Evolutionary conservation across 1,140 invertebrate species (phyloP).

Genomic region (Macrobrachium rosenbergii): DNA sequence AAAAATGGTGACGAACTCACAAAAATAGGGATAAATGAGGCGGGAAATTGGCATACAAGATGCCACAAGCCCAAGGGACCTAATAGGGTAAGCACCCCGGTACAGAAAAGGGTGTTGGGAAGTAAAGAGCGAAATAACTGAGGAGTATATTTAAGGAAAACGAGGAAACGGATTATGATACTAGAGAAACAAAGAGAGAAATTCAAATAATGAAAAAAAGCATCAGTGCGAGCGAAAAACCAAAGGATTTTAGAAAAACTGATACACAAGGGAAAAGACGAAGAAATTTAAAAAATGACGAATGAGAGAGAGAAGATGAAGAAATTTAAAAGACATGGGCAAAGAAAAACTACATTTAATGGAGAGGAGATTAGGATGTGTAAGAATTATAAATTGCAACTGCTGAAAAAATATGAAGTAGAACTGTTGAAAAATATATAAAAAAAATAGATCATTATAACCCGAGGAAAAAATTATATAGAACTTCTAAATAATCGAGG

Average conservation of each 20-base stretch:
- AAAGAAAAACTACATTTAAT: neutral
- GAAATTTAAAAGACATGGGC: neutral
- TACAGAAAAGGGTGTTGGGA: neutral
- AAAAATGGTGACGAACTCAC: neutral
- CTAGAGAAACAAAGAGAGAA: constrained; percentile 12
- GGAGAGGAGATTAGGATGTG: neutral
- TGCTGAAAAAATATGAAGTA: neutral
- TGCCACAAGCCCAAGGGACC: no score
- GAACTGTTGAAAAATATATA: neutral
- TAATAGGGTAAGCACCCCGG: no score
- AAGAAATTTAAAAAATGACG: neutral
- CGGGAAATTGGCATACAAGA: no score
- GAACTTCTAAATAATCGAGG: neutral
- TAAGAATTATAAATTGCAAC: neutral
- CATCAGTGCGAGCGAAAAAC: neutral
- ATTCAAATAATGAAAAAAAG: neutral
- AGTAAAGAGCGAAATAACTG: neutral
- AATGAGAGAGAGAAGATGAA: neutral
- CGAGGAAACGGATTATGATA: no score
- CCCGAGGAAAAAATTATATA: neutral
- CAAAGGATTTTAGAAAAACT: no score
- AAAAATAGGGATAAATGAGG: no score
- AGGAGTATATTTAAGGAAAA: neutral
- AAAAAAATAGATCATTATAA: neutral
- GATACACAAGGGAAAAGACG: neutral